Percentiles rank a stretch among this genome's conserved stretches.
These are phyloP conservation scores for Monomorium pharaonis DNA, from an alignment of 1,140 invertebrate genomes.

Conservation along the genomic window DNA sequence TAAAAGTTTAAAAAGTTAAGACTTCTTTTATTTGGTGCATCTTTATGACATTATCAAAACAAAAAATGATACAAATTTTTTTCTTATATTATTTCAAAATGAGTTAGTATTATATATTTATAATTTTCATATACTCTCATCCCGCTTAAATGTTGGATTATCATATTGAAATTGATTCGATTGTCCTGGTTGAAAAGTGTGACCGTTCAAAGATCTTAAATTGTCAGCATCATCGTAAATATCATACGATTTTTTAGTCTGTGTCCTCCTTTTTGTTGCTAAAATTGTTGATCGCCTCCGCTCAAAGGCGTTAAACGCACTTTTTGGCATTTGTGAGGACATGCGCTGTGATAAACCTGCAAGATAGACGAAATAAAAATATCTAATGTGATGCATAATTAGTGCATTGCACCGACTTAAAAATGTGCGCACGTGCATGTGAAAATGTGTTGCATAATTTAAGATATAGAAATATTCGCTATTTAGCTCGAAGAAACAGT, in stretches of 20 bases:
- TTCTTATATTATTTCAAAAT: neutral
- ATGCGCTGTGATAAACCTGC: conserved; percentile 54
- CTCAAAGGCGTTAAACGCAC: conserved; percentile 53
- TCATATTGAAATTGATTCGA: conserved; percentile 30
- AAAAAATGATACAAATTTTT: neutral
- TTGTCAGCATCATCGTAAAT: conserved; percentile 61
- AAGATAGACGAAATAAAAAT: conserved; percentile 30
- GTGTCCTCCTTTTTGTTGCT: neutral
- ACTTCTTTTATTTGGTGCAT: neutral
- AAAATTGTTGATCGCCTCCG: conserved; percentile 60
- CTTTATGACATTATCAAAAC: neutral
- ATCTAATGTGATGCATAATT: neutral
- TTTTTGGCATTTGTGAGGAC: conserved; percentile 58
- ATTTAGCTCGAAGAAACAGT: neutral
- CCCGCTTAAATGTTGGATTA: conserved; percentile 33
- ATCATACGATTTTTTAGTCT: conserved; percentile 4
- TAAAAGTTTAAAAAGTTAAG: neutral
- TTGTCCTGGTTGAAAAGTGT: neutral
- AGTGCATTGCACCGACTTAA: neutral
- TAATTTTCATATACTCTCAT: conserved; percentile 24
- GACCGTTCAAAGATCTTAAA: neutral
- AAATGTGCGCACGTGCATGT: neutral
- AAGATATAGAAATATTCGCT: neutral
- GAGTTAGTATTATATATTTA: neutral
- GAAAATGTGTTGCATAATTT: neutral